Evolutionary conservation across 2,888 invertebrate genomes (phyloP), one percentile per base, ranked within the genome.

Genomic region (Drosophila maculinotata): DNA sequence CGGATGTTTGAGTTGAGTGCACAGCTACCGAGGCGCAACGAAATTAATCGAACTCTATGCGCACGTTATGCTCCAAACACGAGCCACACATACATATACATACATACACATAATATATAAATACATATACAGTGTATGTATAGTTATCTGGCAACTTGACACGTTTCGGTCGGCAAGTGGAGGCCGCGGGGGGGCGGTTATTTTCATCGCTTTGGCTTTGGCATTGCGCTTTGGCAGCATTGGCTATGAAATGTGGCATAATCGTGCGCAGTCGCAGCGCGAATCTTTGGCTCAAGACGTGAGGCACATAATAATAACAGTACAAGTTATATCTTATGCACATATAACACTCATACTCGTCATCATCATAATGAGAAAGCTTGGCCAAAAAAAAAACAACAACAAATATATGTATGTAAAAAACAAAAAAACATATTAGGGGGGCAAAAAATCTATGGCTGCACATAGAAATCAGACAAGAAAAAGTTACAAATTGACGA

Each of bases 11-110:
- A 85, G 86, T 86, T 83, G 86, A 86, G 86, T 81, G 81, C 80
- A 76, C 81, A 81, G 86, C 80, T 79, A 81, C 81, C 86, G 81
- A 81, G 86, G 86, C 81, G 86, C 86, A 86, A 79, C 81, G 83
- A 76, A 81, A 76, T 81, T 81, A 81, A 81, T 81, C 83, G 81
- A 81, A 81, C 81, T 71, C 70, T 63, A 44, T 57, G 83, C 64
- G 64, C 76, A 77, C 73, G 80, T 80, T 83, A 76, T 79, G 69
- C 70, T 83, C 54, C 48, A 74, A 74, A 56, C 72, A 74, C 75
- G 72, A 72, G 75, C 58, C 64, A 68, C 42, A 51, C 42, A 35
- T 31, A 47, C 30, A 52, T 6, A 25, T 1, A 31, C 8, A 52
- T 2, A 26, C 5, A 45, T 14, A 15, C 3, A 17, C 2, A 7